Conservation (phyloP, 2,113 vertebrate species). For the Chaetodon trifascialis region DNA sequence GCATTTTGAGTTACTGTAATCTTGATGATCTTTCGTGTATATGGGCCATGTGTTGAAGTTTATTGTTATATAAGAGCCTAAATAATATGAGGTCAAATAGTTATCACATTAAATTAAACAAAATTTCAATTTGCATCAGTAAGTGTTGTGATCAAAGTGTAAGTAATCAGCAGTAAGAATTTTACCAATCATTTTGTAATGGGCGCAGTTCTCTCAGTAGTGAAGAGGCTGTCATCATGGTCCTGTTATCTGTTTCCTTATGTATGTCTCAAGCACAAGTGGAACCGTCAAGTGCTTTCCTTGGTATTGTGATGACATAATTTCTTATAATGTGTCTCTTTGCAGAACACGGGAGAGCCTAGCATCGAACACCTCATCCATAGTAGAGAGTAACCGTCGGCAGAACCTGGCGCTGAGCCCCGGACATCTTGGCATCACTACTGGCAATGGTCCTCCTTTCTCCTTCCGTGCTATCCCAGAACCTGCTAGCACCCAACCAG, state of each 20-base stretch:
- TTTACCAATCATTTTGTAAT: neutral
- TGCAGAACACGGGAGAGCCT: slow-evolving; percentile 97
- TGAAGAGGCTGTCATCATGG: neutral
- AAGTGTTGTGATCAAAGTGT: neutral
- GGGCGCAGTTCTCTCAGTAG: neutral
- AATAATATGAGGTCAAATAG: too few relatives aligned
- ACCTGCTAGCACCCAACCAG: slow-evolving; percentile 88
- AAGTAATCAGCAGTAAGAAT: neutral
- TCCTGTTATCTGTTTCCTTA: too few relatives aligned
- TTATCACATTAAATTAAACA: too few relatives aligned
- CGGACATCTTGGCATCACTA: slow-evolving; percentile 88
- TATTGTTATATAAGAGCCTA: too few relatives aligned
- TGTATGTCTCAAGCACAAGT: neutral
- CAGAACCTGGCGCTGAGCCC: slow-evolving; percentile 96
- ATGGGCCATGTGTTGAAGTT: too few relatives aligned
- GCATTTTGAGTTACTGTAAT: too few relatives aligned
- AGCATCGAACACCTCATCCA: slow-evolving; percentile 98
- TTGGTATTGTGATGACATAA: neutral
- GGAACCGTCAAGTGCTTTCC: neutral
- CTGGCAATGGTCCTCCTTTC: slow-evolving; percentile 87
- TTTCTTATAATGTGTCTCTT: slow-evolving; percentile 22
- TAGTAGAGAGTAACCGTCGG: slow-evolving; percentile 96
- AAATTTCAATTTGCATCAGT: too few relatives aligned
- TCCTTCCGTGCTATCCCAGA: slow-evolving; percentile 92
- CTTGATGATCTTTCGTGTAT: too few relatives aligned